Percentiles rank a stretch among this genome's conserved stretches.
Evolutionary conservation across 2,888 invertebrate genomes (phyloP).

Genomic region (Geotrupes spiniger): DNA sequence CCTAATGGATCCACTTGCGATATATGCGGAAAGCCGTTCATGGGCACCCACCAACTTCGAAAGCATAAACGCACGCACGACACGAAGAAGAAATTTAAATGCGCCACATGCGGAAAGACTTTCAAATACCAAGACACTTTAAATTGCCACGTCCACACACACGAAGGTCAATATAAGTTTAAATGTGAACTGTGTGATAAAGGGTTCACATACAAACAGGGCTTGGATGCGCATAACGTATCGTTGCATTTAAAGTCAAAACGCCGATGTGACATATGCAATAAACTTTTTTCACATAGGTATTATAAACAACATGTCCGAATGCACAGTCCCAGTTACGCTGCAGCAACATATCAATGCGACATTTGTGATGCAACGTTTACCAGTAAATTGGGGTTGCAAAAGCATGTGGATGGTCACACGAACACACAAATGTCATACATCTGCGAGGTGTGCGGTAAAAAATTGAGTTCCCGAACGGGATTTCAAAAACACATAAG

Average conservation of each 20-base stretch:
- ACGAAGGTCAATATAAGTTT: slow-evolving; percentile 48
- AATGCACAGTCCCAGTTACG: slow-evolving; percentile 5
- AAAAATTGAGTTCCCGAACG: slow-evolving; percentile 36
- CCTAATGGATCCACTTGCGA: slow-evolving; percentile 15
- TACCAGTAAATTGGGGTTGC: slow-evolving; percentile 4
- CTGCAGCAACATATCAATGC: slow-evolving; percentile 6
- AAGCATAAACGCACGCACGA: slow-evolving; percentile 19
- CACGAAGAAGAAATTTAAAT: slow-evolving; percentile 25
- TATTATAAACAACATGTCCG: slow-evolving; percentile 9
- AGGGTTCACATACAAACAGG: background rate
- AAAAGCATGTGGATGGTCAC: slow-evolving; percentile 9
- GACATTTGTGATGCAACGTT: slow-evolving; percentile 7
- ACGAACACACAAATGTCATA: background rate
- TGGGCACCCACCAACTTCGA: slow-evolving; percentile 29
- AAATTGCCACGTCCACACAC: background rate
- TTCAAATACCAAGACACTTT: background rate
- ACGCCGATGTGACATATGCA: slow-evolving; percentile 40
- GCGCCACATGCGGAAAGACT: slow-evolving; percentile 46
- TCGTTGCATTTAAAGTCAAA: slow-evolving; percentile 7
- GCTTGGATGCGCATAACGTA: slow-evolving; percentile 9
- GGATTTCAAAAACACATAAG: slow-evolving; percentile 61
- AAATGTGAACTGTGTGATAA: slow-evolving; percentile 16
- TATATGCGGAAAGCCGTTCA: slow-evolving; percentile 29
- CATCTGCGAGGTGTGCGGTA: slow-evolving; percentile 25
- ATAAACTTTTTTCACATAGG: slow-evolving; percentile 48